Base-by-base conservation (phyloP, 2,888 invertebrate genomes). In the Frankliniella fusca region DNA sequence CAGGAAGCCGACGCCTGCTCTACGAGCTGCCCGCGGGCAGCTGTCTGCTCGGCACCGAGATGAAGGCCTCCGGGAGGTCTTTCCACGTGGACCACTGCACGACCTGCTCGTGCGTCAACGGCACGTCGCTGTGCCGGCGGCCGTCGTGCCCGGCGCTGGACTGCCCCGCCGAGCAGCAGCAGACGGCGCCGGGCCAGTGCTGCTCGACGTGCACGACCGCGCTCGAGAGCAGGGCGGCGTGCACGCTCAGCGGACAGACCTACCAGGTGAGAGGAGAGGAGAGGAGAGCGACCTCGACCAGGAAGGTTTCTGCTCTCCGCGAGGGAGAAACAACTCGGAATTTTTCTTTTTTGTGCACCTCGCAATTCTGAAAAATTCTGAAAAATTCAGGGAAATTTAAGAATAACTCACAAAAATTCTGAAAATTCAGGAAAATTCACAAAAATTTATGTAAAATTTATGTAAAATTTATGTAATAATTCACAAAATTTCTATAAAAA, bases 71-170 rank as follows among this genome's bases (percentile, higher is more conserved):
- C 84, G 91, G 91, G 49, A 90, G 90, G 65, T 89, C 90, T 27
- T 94, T 94, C 86, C 90, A 87, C 65, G 84, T 84, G 81, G 95
- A 95, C 87, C 92, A 92, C 0, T 98, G 97, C 89, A 96, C 97
- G 0, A 92, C 92, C 81, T 98, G 98, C 89, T 92, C 91, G 15
- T 98, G 97, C 87, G 87, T 90, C 85, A 94, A 94, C 85, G 94
- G 94, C 80, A 95, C 95, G 8, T 92, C 94, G 0, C 90, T 94
- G 81, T 97, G 97, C 88, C 91, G 91, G 83, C 91, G 95, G 20
- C 91, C 93, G 85, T 94, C 96, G 0, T 98, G 98, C 86, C 97
- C 97, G 0, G 94, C 96, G n/a, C 90, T 97, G 83, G 95, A 96
- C 86, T 98, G 97, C 84, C 92, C 94, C 0, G 90, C 92, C 0